Base-by-base conservation (phyloP, 1,140 invertebrate genomes). In the Myzus persicae region DNA sequence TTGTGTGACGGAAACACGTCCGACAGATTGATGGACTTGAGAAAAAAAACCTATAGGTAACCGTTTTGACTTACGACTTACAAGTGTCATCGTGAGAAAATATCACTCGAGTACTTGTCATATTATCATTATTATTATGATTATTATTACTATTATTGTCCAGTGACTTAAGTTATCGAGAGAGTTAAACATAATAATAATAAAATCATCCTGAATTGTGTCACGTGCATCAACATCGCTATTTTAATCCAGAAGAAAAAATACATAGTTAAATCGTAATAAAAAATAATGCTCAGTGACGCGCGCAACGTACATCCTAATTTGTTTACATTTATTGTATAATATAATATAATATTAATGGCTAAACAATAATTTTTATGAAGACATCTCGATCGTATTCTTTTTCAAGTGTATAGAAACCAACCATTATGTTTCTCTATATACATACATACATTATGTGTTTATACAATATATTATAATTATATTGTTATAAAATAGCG, bases 11-110 rank as follows among this genome's bases (percentile, higher is more conserved):
- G 38, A 67, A 90, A 90, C 54, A 59, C 40, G 51, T 90, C 89
- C 38, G 24, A 67, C 48, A 67, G 89, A 67, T 59, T 90, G 89
- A 90, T 90, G 89, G 51, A 59, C 26, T 31, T 46, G 88, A 40
- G 38, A 67, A 38, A 38, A 54, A 24, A 36, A 36, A 26, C 51
- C 48, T 40, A 40, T 59, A n/a, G n/a, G n/a, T n/a, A 59, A 90
- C 40, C 88, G 40, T 67, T 90, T 90, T 36, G 89, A 42, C 89
- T 90, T 67, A 67, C 38, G 54, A 59, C 51, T 90, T 59, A 59
- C 38, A 38, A 67, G 89, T 90, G 89, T 90, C 89, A 67, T 90
- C 89, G 38, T 42, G 89, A 59, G 89, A 90, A 31, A 42, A 90
- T 67, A 90, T 59, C 88, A 40, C 88, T 90, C 4, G 38, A 90